phyloP scores from a whole-genome alignment of 2,113 vertebrate genomes.

The Mobula birostris region DNA sequence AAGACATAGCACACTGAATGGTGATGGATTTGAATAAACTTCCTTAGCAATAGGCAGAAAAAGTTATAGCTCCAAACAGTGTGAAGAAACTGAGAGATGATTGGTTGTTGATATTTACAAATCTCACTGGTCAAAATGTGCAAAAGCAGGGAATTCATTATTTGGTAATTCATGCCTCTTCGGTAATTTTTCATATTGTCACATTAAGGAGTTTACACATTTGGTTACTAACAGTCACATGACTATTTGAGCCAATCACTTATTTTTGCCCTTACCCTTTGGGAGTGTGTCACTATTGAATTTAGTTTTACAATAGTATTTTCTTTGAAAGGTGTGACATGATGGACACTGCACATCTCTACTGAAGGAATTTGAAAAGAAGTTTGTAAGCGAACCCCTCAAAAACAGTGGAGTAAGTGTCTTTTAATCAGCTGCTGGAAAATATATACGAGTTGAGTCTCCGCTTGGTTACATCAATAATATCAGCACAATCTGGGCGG shows the following conservation, averaged over 20 bases:
- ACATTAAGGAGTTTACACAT: background rate
- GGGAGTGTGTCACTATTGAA: background rate
- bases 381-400: background rate
- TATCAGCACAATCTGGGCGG: background rate
- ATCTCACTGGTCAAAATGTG: background rate
- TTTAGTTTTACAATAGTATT: background rate
- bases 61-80: background rate
- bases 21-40: background rate
- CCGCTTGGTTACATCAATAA: background rate
- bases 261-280: background rate
- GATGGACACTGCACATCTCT: background rate
- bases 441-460: background rate
- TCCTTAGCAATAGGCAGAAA: background rate
- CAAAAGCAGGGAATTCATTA: background rate
- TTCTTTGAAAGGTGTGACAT: constrained; percentile 3
- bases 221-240: background rate
- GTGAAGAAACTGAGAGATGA: background rate
- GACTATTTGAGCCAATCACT: background rate
- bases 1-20: background rate
- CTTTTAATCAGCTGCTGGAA: background rate
- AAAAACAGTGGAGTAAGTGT: background rate
- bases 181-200: background rate
- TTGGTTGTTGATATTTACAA: background rate
- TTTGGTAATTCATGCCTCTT: background rate
- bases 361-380: background rate